Evolutionary conservation across 1,140 invertebrate species (phyloP).

Genomic region (Magallana angulata): DNA sequence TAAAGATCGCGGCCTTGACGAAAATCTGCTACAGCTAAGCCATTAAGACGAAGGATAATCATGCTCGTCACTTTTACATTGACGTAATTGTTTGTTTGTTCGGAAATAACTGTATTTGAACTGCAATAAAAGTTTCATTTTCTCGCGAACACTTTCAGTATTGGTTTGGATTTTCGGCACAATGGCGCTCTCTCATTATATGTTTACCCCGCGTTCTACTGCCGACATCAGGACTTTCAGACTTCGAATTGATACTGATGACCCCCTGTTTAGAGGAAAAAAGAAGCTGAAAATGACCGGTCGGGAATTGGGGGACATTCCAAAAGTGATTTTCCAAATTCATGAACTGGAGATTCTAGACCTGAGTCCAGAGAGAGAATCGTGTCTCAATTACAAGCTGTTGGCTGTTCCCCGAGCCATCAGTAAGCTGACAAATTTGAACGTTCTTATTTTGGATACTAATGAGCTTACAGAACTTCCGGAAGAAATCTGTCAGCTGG

Average conservation of each 20-base stretch:
- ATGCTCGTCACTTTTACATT: neutral
- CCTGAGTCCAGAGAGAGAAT: conserved; percentile 78
- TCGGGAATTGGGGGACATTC: conserved; percentile 72
- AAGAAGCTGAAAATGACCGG: conserved; percentile 78
- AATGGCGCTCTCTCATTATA: conserved; percentile 19
- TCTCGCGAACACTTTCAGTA: neutral
- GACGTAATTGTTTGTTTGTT: conserved; percentile 31
- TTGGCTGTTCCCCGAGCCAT: conserved; percentile 72
- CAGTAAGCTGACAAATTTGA: conserved; percentile 74
- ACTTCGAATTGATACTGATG: conserved; percentile 74
- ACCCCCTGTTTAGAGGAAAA: conserved; percentile 66
- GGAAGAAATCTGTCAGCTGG: conserved; percentile 71
- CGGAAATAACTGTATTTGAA: neutral
- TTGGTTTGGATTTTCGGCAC: neutral
- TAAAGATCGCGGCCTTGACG: conserved; percentile 24
- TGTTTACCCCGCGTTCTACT: conserved; percentile 41
- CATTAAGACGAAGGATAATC: neutral
- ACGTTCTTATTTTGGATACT: conserved; percentile 78
- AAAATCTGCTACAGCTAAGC: conserved; percentile 6
- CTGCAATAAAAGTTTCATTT: conserved; percentile 12
- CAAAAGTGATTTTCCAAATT: conserved; percentile 73
- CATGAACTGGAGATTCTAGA: conserved; percentile 79
- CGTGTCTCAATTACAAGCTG: conserved; percentile 77
- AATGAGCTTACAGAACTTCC: conserved; percentile 77
- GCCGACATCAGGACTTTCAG: conserved; percentile 58